These are phyloP conservation scores for Tiaroga cobitis DNA, from an alignment of 2,797 vertebrate species.

Conservation along the genomic window DNA sequence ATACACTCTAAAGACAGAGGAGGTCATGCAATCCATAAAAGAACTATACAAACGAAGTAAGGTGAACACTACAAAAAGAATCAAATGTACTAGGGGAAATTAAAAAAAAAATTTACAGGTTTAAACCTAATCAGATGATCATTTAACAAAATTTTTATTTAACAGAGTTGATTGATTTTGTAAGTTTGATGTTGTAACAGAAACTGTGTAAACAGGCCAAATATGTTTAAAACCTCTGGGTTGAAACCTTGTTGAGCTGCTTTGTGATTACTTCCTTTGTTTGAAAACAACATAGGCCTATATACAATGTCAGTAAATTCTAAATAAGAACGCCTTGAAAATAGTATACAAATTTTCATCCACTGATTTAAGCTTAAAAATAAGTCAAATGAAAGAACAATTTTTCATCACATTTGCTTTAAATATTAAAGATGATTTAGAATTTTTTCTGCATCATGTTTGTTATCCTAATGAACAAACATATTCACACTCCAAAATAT, in stretches of 20 bases:
- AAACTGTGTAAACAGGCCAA: background rate
- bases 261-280: background rate
- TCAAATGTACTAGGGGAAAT: background rate
- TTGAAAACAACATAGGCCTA: too few relatives aligned
- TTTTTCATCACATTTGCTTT: background rate
- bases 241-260: background rate
- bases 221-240: background rate
- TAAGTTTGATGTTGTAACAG: background rate
- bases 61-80: background rate
- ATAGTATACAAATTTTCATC: background rate
- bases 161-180: background rate
- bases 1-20: constrained; percentile 74
- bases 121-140: background rate
- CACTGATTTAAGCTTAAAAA: background rate
- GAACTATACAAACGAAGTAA: constrained; percentile 44
- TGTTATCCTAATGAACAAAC: constrained; percentile 60
- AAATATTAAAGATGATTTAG: background rate
- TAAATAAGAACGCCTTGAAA: background rate
- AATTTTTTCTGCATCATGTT: constrained; percentile 54
- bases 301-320: background rate
- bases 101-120: background rate
- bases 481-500: constrained; percentile 57
- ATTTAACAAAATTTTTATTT: background rate
- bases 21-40: constrained; percentile 68
- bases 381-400: background rate